Base-by-base conservation (phyloP, 2,888 invertebrate species). In the Xanthia togata region DNA sequence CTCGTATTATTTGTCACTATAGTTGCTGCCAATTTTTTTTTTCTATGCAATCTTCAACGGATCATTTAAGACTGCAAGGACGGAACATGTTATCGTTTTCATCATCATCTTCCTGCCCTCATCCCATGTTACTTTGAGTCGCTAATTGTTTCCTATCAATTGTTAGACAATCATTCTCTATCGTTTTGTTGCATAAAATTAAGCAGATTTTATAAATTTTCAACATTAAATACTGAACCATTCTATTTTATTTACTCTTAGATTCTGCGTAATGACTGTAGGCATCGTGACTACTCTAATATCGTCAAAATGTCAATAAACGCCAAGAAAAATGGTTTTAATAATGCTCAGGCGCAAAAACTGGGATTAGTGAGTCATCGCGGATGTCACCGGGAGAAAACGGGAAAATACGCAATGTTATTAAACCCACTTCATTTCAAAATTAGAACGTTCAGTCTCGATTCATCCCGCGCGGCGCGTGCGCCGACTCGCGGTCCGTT, bases 361-460 rank as follows among this genome's bases (percentile, higher is more conserved):
- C 88, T 88, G 90, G 88, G 91, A 92, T 91, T 90, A 83, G 83
- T 94, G 94, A 95, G 81, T 95, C 94, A 94, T 84, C 78, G 76
- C 89, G 91, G 90, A 91, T 94, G 93, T 93, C 93, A 92, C 92
- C 89, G 89, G 88, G 90, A 91, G 92, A 93, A 95, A 96, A 94
- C 93, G 93, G 93, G 94, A 93, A 95, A 96, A 96, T 95, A 94
- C 92, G 93, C 93, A 92, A 94, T 95, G 94, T 95, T 95, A 95
- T 95, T 95, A 96, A 95, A 94, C 91, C 93, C 95, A 94, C 95
- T 95, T 94, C 93, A 94, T 93, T 94, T 94, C 94, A 94, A 96
- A 96, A 94, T 94, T 96, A 96, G 96, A 94, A 92, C 91, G 93
- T 93, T 92, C 96, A 96, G 96, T 96, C 94, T 93, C 91, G 93